phyloP scores from a whole-genome alignment of 2,797 vertebrate species.

The Spinibarbus caldwelli region DNA sequence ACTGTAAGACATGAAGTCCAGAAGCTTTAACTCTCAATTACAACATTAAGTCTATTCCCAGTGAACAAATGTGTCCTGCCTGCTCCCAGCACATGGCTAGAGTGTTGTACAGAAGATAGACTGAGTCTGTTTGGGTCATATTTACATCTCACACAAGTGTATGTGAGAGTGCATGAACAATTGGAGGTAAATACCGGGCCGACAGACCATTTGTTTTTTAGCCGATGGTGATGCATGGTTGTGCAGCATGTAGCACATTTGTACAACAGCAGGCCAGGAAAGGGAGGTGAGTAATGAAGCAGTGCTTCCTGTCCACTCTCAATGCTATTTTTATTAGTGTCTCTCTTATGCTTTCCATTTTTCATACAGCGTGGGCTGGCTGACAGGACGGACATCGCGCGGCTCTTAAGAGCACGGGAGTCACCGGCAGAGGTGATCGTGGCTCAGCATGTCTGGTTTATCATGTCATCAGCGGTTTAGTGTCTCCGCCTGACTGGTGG shows the following conservation, averaged over 20 bases:
- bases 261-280: slow-evolving; percentile 80
- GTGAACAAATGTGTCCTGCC: neutral
- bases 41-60: slow-evolving; percentile 11
- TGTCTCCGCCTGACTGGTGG: slow-evolving; percentile 7
- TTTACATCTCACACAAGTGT: slow-evolving; percentile 58
- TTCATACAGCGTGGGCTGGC: slow-evolving; percentile 69
- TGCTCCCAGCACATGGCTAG: neutral
- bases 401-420: slow-evolving; percentile 30
- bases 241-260: slow-evolving; percentile 87
- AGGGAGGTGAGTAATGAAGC: slow-evolving; percentile 86
- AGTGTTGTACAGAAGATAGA: slow-evolving; percentile 8
- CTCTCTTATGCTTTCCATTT: slow-evolving; percentile 84
- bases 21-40: slow-evolving; percentile 22
- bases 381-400: slow-evolving; percentile 39
- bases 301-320: slow-evolving; percentile 83
- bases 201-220: slow-evolving; percentile 84
- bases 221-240: slow-evolving; percentile 84
- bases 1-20: neutral
- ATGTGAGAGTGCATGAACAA: slow-evolving; percentile 82
- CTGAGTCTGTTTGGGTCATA: slow-evolving; percentile 33
- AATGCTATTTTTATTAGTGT: slow-evolving; percentile 87
- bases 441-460: slow-evolving; percentile 36
- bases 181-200: slow-evolving; percentile 83
- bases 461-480: slow-evolving; percentile 10
- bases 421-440: slow-evolving; percentile 17